phyloP scores from a whole-genome alignment of 2,888 invertebrate genomes.

The Drosophila pegasa region DNA sequence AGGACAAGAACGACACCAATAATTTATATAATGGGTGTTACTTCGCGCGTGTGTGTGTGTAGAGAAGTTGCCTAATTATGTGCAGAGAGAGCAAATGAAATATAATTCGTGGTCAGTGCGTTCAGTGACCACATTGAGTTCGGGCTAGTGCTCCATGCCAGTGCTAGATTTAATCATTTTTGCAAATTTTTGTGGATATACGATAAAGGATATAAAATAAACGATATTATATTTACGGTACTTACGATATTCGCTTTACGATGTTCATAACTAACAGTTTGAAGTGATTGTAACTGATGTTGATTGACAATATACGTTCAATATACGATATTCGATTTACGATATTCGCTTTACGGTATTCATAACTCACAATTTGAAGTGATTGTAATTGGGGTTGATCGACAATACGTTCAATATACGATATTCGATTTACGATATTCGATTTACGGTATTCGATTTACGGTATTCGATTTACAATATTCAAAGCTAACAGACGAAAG shows the following conservation, averaged over 20 bases:
- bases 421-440: not conserved
- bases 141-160: constrained; percentile 6
- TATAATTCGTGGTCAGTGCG: constrained; percentile 38
- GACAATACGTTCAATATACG: too few species aligned
- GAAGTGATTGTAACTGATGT: not conserved
- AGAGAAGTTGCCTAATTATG: constrained; percentile 26
- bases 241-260: not conserved
- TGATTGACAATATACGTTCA: not conserved
- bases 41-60: constrained; percentile 2
- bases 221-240: too few species aligned
- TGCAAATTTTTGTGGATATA: not conserved
- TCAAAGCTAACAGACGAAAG: too few species aligned
- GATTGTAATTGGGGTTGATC: not conserved
- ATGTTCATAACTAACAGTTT: not conserved
- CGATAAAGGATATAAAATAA: too few species aligned
- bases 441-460: not conserved
- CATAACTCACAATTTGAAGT: not conserved
- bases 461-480: not conserved
- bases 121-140: constrained; percentile 20
- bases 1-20: constrained; percentile 41
- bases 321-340: not conserved
- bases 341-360: not conserved
- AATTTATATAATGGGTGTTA: constrained; percentile 64
- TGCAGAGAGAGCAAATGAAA: constrained; percentile 30
- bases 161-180: not conserved